Percentiles rank a stretch among this genome's conserved stretches.
phyloP scores from a whole-genome alignment of 2,888 invertebrate genomes.

The Eupithecia insigniata region DNA sequence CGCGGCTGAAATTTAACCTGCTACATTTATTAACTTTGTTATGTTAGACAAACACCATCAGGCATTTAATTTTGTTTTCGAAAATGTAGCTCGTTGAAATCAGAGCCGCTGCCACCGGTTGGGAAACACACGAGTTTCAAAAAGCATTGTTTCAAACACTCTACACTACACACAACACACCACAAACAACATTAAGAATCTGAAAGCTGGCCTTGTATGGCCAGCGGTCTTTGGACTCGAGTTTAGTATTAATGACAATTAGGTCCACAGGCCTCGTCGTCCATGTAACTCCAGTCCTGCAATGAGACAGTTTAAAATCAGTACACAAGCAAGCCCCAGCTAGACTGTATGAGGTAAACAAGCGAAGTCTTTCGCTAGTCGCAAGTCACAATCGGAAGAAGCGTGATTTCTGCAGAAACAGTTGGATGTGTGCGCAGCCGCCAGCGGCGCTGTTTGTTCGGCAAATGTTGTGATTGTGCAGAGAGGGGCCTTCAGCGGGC shows the following conservation, averaged over 20 bases:
- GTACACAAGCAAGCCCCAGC: background rate
- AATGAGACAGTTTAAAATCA: background rate
- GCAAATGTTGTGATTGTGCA: constrained; percentile 32
- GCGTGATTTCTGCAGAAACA: background rate
- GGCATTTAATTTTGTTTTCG: background rate
- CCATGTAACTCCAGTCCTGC: background rate
- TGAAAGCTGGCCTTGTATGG: background rate
- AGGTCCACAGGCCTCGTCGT: background rate
- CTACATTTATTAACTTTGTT: background rate
- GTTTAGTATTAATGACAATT: background rate
- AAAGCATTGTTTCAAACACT: background rate
- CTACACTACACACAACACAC: background rate
- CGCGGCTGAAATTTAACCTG: background rate
- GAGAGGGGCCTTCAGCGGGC: constrained; percentile 10
- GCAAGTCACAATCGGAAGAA: background rate
- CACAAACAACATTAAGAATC: background rate
- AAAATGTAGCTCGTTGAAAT: background rate
- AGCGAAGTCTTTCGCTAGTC: background rate
- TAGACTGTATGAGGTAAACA: background rate
- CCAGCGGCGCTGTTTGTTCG: constrained; percentile 17
- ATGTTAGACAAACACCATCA: background rate
- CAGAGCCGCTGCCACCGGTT: background rate
- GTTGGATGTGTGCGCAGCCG: background rate
- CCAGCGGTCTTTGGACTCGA: background rate
- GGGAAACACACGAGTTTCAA: background rate